These are phyloP conservation scores for Agelas oroides DNA, from an alignment of 37 sponge, comb jelly and placozoan genomes.

Conservation along the genomic window DNA sequence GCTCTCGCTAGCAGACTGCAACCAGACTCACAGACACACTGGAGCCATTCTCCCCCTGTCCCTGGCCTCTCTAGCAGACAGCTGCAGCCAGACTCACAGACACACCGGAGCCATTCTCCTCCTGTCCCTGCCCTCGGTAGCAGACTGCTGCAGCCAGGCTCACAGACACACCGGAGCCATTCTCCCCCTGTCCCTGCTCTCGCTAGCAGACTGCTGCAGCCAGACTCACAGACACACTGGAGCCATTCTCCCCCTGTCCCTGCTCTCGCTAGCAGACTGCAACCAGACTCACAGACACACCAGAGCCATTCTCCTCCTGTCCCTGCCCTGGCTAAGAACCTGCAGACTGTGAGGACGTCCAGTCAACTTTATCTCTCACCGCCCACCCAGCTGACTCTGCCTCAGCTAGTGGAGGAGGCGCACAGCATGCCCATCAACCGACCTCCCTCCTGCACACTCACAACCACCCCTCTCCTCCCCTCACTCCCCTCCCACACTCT, in stretches of 20 bases:
- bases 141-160: too few species aligned
- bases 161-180: too few species aligned
- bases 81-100: too few species aligned
- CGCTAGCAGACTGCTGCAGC: too few species aligned
- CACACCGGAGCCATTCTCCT: not conserved
- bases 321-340: constrained; percentile 6
- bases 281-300: too few species aligned
- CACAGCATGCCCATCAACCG: not conserved
- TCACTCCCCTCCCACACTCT: constrained; percentile 1
- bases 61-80: not conserved
- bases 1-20: constrained; percentile 19
- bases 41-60: not conserved
- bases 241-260: constrained; percentile 22
- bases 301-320: constrained; percentile 10
- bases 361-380: not conserved
- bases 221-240: too few species aligned
- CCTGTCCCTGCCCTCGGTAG: not conserved
- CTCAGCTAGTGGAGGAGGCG: not conserved
- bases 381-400: not conserved
- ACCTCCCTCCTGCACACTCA: not conserved
- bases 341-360: not conserved
- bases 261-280: not conserved
- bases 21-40: not conserved
- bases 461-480: not conserved
- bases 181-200: constrained; percentile 31